A percentile compares a stretch with the other conserved stretches of the same genome.
Evolutionary conservation across 2,113 vertebrate genomes (phyloP).

Genomic region (Tenebrosternarchus preto): DNA sequence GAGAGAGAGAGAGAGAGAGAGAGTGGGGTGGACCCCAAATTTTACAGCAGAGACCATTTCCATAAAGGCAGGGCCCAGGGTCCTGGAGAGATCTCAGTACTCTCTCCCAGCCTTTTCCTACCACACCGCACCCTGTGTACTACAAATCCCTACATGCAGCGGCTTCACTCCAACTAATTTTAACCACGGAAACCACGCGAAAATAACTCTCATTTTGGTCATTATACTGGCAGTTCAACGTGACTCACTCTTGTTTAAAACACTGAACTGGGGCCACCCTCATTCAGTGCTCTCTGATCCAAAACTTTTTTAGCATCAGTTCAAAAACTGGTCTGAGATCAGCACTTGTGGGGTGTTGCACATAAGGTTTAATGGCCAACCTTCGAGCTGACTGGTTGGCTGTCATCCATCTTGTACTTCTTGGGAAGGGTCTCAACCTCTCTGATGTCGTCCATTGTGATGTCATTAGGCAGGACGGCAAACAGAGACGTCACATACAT

Average conservation of each 20-base stretch:
- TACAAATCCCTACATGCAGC: not conserved
- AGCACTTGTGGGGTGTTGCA: not conserved
- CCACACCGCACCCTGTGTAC: not conserved
- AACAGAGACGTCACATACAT: conserved; percentile 98
- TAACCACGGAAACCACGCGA: not conserved
- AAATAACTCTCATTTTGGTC: too few relatives aligned
- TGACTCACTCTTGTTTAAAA: too few relatives aligned
- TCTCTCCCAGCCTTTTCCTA: conserved; percentile 1
- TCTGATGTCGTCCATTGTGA: conserved; percentile 92
- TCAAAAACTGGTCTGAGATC: not conserved
- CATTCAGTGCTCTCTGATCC: too few relatives aligned
- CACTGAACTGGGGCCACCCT: too few relatives aligned
- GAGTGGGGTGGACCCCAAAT: not conserved
- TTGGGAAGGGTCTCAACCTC: conserved; percentile 95
- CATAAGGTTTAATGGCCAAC: not conserved
- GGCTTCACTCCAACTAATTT: not conserved
- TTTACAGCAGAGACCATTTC: not conserved
- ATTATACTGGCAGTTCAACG: too few relatives aligned
- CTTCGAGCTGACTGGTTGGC: conserved; percentile 59
- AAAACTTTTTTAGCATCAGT: too few relatives aligned
- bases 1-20: not conserved
- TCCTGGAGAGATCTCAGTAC: not conserved
- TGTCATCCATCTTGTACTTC: conserved; percentile 84
- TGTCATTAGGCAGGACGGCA: conserved; percentile 92
- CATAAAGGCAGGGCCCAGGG: not conserved